phyloP scores from a whole-genome alignment of 2,113 vertebrate genomes.

The Aviceda subcristata region DNA sequence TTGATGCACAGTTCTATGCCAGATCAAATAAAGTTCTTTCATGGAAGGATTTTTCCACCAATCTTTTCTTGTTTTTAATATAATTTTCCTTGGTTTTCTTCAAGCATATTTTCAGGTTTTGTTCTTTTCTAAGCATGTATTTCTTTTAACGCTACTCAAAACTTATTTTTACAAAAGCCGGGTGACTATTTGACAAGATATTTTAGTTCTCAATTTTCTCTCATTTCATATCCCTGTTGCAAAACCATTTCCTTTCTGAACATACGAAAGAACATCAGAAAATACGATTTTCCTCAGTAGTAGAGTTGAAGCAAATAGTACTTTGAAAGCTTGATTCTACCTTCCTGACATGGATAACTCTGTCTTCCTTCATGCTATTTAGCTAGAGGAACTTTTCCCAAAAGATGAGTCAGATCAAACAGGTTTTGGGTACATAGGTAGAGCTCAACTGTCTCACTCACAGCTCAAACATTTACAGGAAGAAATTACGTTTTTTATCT shows the following conservation, averaged over 20 bases:
- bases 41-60: neutral
- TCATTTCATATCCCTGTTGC: neutral
- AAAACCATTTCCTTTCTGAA: neutral
- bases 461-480: neutral
- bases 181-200: neutral
- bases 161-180: neutral
- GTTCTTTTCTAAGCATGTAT: neutral
- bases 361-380: neutral
- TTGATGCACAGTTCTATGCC: neutral
- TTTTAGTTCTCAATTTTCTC: neutral
- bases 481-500: neutral
- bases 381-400: neutral
- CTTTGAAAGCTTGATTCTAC: neutral
- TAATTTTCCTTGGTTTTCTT: neutral
- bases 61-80: neutral
- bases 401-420: neutral
- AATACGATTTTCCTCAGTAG: neutral
- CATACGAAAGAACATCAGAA: neutral
- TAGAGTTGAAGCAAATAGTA: neutral
- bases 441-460: neutral
- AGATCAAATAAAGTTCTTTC: neutral
- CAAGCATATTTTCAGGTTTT: neutral
- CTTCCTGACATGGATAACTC: neutral
- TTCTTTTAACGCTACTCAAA: neutral
- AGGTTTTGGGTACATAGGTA: neutral